Base-by-base conservation (phyloP, 1,140 invertebrate genomes). In the Wiebesia pumilae region DNA sequence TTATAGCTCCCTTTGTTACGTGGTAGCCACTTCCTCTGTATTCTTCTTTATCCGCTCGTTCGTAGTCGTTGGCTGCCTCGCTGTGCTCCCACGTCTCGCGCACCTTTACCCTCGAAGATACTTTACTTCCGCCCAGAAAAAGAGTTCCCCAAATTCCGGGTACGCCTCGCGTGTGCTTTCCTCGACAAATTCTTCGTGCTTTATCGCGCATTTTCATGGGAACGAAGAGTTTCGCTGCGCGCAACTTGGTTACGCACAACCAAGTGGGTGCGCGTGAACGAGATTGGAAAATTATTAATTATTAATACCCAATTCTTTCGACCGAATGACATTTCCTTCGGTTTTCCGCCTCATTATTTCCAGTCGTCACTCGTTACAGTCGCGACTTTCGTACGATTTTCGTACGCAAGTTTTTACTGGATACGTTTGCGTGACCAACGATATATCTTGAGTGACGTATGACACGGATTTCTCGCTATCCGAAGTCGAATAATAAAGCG, bases 1-100 rank as follows among this genome's bases (percentile, higher is more conserved):
- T 87, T 84, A 81, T 77, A 81, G 35, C 10, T n/a, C 73, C 43
- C 71, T 75, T 75, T 54, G 69, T 75, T 75, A 40, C 81, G n/a
- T 33, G 51, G 81, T 35, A 38, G 19, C 47, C 69, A 62, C 83
- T 43, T 77, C 54, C 82, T 38, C 71, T 71, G 65, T 30, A 81
- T 38, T 58, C 71, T 79, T 67, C 71, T 79, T 40, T 51, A 65
- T 40, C 65, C 67, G 78, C 47, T 71, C 35, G n/a, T 54, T 35
- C 38, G 19, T n/a, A 14, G 33, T 40, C 33, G 33, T 30, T 58
- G 35, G 43, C 40, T 14, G 21, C 51, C 27, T 71, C 43, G 38
- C 83, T 62, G 24, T 62, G 40, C 62, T 40, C 24, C 47, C 27
- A n/a, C n/a, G n/a, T 65, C 81, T 73, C 84, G 30, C 78, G 30